These are phyloP conservation scores for Colaptes auratus DNA, from an alignment of 2,113 vertebrate genomes.

Conservation along the genomic window DNA sequence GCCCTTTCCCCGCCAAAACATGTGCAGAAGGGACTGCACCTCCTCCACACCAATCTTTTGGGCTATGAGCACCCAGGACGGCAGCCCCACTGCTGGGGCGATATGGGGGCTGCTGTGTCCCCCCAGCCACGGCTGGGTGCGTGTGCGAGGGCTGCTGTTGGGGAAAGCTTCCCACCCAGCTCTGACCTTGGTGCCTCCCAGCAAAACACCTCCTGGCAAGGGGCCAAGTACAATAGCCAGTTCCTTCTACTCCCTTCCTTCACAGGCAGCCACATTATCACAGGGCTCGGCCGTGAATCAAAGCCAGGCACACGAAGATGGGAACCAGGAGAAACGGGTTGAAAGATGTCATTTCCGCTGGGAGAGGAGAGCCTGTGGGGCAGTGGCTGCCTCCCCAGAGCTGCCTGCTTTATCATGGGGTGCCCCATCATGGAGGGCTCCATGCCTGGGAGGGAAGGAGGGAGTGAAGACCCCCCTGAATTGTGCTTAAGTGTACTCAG, in stretches of 20 bases:
- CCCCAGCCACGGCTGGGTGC: fast-evolving
- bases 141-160: background rate
- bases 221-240: slow-evolving; percentile 66
- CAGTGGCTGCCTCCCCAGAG: background rate
- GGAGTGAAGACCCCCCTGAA: background rate
- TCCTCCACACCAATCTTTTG: fast-evolving
- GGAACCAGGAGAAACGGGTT: background rate
- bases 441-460: background rate
- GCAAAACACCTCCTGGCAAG: slow-evolving; percentile 55
- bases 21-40: fast-evolving
- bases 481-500: background rate
- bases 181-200: slow-evolving; percentile 39
- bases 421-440: fast-evolving
- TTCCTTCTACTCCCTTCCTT: slow-evolving; percentile 74
- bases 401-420: fast-evolving
- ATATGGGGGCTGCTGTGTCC: background rate
- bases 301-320: slow-evolving; percentile 29
- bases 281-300: slow-evolving; percentile 23
- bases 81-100: fast-evolving
- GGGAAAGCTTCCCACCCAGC: slow-evolving; percentile 24
- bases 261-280: slow-evolving; percentile 63
- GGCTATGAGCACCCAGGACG: fast-evolving
- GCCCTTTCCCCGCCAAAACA: background rate
- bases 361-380: background rate
- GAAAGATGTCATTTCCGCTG: background rate